These are phyloP conservation scores for Zaprionus lineosus DNA, from an alignment of 2,888 invertebrate species.

Conservation along the genomic window DNA sequence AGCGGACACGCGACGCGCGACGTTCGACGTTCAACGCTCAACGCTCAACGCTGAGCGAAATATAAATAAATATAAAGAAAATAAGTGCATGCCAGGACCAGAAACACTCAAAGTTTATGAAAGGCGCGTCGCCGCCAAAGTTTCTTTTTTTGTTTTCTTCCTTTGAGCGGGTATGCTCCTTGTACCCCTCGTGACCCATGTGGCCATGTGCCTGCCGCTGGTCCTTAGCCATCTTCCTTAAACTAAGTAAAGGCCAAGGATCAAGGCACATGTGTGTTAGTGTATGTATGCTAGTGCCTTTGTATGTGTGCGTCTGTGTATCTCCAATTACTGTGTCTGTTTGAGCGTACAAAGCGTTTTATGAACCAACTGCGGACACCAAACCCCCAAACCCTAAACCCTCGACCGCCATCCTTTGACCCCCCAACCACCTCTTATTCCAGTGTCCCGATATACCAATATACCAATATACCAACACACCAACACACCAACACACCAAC, in stretches of 20 bases:
- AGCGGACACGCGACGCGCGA: no score
- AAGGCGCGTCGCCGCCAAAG: conserved; percentile 75
- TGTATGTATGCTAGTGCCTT: conserved; percentile 13
- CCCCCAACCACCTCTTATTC: no score
- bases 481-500: no score
- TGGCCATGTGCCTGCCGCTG: no score
- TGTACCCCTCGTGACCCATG: no score
- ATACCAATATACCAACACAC: no score
- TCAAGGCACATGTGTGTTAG: conserved; percentile 23
- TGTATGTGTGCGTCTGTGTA: conserved; percentile 46
- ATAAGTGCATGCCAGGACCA: conserved; percentile 74
- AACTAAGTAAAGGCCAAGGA: conserved; percentile 56
- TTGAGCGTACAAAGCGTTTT: conserved; percentile 78
- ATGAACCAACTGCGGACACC: conserved; percentile 68
- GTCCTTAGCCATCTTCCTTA: conserved; percentile 11
- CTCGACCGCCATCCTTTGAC: background rate
- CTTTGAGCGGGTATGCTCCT: conserved; percentile 1
- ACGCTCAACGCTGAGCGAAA: conserved; percentile 56
- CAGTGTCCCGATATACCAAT: no score
- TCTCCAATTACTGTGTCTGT: conserved; percentile 80
- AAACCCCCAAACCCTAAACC: conserved; percentile 8
- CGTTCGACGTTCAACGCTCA: no score
- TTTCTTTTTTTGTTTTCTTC: conserved; percentile 41
- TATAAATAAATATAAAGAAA: conserved; percentile 73
- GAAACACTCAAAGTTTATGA: conserved; percentile 78